phyloP scores from a whole-genome alignment of 2,888 invertebrate species.

The Ypsolopha sequella region DNA sequence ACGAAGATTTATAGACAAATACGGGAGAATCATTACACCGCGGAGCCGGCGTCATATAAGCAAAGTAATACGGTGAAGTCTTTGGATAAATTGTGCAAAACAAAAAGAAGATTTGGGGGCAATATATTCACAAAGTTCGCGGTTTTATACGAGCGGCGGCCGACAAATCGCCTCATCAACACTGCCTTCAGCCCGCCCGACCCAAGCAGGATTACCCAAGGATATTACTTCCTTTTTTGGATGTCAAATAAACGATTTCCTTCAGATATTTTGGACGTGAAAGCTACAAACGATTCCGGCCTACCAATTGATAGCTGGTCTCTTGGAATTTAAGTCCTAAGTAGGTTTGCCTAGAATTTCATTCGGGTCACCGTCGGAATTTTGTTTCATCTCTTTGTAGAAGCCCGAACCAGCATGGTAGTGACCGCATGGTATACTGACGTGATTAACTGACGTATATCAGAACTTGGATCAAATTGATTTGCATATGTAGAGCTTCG shows the following conservation, averaged over 20 bases:
- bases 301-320: background rate
- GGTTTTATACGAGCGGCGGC: constrained; percentile 30
- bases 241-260: constrained; percentile 3
- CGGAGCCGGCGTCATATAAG: constrained; percentile 28
- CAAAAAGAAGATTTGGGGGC: constrained; percentile 32
- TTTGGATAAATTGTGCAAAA: constrained; percentile 39
- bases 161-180: constrained; percentile 35
- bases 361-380: too few relatives aligned
- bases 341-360: too few relatives aligned
- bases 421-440: too few relatives aligned
- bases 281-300: background rate
- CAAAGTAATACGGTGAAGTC: constrained; percentile 14
- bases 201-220: constrained; percentile 1
- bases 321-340: too few relatives aligned
- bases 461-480: too few relatives aligned
- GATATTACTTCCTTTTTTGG: constrained; percentile 6
- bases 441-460: too few relatives aligned
- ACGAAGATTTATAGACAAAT: constrained; percentile 21
- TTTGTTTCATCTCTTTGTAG: too few relatives aligned
- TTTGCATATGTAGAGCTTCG: too few relatives aligned
- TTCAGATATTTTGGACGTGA: background rate
- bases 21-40: constrained; percentile 23
- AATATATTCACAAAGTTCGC: constrained; percentile 41
- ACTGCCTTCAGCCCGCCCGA: constrained; percentile 14
- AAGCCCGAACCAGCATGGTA: too few relatives aligned